A percentile compares a stretch with the other conserved stretches of the same genome.
phyloP scores from a whole-genome alignment of 2,113 vertebrate genomes.

The Alouatta palliata region DNA sequence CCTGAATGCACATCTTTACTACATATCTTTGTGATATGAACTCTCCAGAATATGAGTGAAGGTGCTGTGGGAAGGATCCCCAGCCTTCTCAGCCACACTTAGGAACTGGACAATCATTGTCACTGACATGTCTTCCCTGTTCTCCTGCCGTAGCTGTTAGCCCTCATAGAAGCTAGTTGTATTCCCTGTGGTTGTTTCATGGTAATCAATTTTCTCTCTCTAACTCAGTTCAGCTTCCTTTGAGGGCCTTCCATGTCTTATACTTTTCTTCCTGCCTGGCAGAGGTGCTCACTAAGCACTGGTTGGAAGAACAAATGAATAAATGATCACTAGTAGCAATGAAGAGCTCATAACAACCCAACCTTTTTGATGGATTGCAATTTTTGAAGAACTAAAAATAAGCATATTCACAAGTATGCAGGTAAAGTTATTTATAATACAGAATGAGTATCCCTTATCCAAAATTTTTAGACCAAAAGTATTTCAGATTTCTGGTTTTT shows the following conservation, averaged over 20 bases:
- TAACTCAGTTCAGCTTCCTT: neutral
- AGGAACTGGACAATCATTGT: neutral
- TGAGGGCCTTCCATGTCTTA: neutral
- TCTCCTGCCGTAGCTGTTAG: neutral
- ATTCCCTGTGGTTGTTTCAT: neutral
- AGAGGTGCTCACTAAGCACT: neutral
- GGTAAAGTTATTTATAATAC: neutral
- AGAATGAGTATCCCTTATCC: neutral
- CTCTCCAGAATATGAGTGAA: neutral
- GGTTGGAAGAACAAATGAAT: neutral
- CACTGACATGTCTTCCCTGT: neutral
- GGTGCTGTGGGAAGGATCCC: neutral
- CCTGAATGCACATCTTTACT: neutral
- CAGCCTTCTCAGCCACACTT: neutral
- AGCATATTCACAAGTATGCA: neutral
- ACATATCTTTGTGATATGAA: neutral
- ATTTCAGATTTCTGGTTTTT: neutral
- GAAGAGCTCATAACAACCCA: neutral
- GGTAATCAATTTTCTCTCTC: neutral
- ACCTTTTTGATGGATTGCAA: neutral
- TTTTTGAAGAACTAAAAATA: conserved; percentile 20
- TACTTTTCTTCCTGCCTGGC: neutral
- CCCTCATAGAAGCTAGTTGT: neutral
- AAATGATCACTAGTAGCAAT: neutral
- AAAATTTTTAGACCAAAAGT: neutral